Conservation (phyloP, 2,888 invertebrate genomes). For the Apotomis betuletana region DNA sequence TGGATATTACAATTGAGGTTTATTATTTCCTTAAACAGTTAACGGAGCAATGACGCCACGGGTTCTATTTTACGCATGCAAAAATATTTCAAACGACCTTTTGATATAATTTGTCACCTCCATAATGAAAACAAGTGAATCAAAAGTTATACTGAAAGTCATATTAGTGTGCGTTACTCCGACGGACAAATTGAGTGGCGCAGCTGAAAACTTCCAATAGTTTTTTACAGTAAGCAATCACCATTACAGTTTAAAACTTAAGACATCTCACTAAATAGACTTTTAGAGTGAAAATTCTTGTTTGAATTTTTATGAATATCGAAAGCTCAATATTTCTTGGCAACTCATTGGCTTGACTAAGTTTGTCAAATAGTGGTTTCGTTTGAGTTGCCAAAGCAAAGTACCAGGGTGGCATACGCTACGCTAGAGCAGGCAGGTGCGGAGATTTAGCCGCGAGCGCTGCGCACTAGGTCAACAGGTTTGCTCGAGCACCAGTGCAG, state of each 20-base stretch:
- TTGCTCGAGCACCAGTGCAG: slow-evolving; percentile 68
- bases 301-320: slow-evolving; percentile 43
- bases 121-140: slow-evolving; percentile 10
- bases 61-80: slow-evolving; percentile 1
- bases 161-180: slow-evolving; percentile 5
- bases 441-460: slow-evolving; percentile 69
- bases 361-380: slow-evolving; percentile 62
- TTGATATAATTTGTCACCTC: slow-evolving; percentile 5
- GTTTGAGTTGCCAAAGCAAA: slow-evolving; percentile 42
- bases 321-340: slow-evolving; percentile 47
- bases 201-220: slow-evolving; percentile 14
- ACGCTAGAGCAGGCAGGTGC: slow-evolving; percentile 60
- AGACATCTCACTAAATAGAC: slow-evolving; percentile 9
- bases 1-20: slow-evolving; percentile 8
- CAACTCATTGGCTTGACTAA: slow-evolving; percentile 46
- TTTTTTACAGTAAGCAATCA: slow-evolving; percentile 20
- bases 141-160: slow-evolving; percentile 8
- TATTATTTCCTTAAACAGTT: slow-evolving; percentile 15
- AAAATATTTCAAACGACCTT: not conserved
- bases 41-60: slow-evolving; percentile 1
- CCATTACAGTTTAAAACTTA: slow-evolving; percentile 13
- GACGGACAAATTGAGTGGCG: slow-evolving; percentile 14
- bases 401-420: slow-evolving; percentile 57
- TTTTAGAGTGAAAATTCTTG: slow-evolving; percentile 2
- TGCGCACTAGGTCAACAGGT: slow-evolving; percentile 78